Evolutionary conservation across 2,888 invertebrate species (phyloP).

Genomic region (Tinea semifulvella): DNA sequence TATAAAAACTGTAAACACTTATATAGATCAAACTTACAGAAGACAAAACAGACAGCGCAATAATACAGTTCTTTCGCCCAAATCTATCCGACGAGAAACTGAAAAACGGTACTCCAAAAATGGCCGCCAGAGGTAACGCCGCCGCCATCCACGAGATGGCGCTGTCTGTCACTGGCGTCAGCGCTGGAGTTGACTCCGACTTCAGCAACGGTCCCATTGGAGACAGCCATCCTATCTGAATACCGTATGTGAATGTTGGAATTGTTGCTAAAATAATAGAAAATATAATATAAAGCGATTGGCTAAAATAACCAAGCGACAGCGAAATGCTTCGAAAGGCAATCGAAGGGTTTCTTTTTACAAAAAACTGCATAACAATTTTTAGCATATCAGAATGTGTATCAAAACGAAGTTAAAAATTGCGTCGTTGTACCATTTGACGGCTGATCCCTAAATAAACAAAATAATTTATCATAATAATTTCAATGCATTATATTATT

Average conservation of each 20-base stretch:
- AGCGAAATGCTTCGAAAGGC: no score
- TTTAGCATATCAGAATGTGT: no score
- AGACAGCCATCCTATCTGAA: slow-evolving; percentile 61
- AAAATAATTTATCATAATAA: no score
- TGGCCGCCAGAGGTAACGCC: slow-evolving; percentile 55
- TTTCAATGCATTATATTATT: no score
- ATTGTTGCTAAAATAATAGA: slow-evolving; percentile 46
- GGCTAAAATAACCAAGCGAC: no score
- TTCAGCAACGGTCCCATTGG: slow-evolving; percentile 53
- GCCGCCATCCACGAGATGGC: slow-evolving; percentile 60
- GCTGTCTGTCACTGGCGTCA: slow-evolving; percentile 33
- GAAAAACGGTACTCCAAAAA: slow-evolving; percentile 58
- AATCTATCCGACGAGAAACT: slow-evolving; percentile 50
- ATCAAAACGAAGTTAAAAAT: no score
- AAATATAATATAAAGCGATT: no score
- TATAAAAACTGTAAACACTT: no score
- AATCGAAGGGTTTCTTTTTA: no score
- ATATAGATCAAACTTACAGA: slow-evolving; percentile 37
- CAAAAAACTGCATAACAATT: no score
- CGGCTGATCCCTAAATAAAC: no score
- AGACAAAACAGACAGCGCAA: slow-evolving; percentile 58
- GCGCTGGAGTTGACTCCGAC: slow-evolving; percentile 34
- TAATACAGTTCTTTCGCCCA: slow-evolving; percentile 57
- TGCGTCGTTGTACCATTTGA: no score
- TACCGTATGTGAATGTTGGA: slow-evolving; percentile 58